Evolutionary conservation across 1,140 invertebrate genomes (phyloP).

Genomic region (Drosophila pallidifrons): DNA sequence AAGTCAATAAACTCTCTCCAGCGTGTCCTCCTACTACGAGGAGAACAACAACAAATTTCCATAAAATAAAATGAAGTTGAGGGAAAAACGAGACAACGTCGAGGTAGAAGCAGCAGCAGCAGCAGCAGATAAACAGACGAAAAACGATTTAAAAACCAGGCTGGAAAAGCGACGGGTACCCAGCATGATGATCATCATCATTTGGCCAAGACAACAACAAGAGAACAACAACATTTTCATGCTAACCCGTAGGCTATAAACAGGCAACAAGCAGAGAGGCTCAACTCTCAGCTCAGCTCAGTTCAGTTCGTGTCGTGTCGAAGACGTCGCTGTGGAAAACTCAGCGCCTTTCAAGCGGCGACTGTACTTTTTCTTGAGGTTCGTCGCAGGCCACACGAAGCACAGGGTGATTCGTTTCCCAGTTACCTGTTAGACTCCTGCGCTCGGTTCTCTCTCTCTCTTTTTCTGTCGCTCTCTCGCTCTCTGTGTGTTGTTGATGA

Average conservation of each 20-base stretch:
- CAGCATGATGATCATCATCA: slow-evolving; percentile 28
- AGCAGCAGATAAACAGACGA: background rate
- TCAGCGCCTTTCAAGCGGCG: slow-evolving; percentile 46
- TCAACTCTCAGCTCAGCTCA: background rate
- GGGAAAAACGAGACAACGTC: too few species aligned
- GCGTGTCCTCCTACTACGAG: slow-evolving; percentile 36
- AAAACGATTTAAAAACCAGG: slow-evolving; percentile 30
- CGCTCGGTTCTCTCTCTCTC: background rate
- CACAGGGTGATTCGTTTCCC: slow-evolving; percentile 44
- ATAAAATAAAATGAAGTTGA: slow-evolving; percentile 33
- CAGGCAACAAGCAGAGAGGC: slow-evolving; percentile 6
- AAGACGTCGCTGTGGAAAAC: slow-evolving; percentile 53
- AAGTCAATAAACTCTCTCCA: slow-evolving; percentile 53
- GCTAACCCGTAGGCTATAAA: slow-evolving; percentile 1
- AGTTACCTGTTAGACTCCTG: slow-evolving; percentile 44
- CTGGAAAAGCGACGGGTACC: slow-evolving; percentile 40
- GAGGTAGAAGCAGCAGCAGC: slow-evolving; percentile 7
- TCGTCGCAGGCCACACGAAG: slow-evolving; percentile 7
- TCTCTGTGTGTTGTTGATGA: slow-evolving; percentile 31
- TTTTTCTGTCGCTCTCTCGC: slow-evolving; percentile 14
- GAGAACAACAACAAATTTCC: slow-evolving; percentile 35
- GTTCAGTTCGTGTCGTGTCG: slow-evolving; percentile 36
- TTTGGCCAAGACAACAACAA: slow-evolving; percentile 27
- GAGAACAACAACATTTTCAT: background rate
- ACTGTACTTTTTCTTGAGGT: slow-evolving; percentile 58